Base-by-base conservation (phyloP, 2,888 invertebrate genomes). In the Scrobipalpa costella region DNA sequence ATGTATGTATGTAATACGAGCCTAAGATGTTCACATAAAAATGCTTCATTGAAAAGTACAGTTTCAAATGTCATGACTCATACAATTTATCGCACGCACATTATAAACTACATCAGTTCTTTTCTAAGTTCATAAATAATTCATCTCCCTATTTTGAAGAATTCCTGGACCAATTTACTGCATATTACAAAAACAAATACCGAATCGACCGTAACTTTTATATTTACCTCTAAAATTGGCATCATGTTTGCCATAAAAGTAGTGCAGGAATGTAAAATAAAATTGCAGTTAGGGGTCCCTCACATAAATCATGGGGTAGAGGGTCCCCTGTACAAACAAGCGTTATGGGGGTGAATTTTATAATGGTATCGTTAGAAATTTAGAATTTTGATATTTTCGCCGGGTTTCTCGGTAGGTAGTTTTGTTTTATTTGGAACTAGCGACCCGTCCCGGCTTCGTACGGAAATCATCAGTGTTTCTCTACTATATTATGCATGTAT, bases 191-290 rank as follows among this genome's bases (percentile, higher is more conserved):
- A 59, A 59, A 40, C 34, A 59, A 44, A 59, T 44, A n/a, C 1
- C 19, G 17, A 21, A 7, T 8, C n/a, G 13, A 13, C n/a, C 40
- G 40, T 59, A 59, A 59, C 13, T 13, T 33, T 59, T 44, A 59
- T 59, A 40, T 36, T 55, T 55, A 55, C 55, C 13, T 33, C 55
- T 33, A 55, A 55, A 55, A 55, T 55, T n/a, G 15, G 44, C 58
- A 44, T 44, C 17, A 59, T 59, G 19, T 59, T 59, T 27, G 40
- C 8, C 38, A 21, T 59, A 59, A 59, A 44, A 59, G 27, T 55
- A 59, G 40, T 59, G 19, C 21, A 17, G 58, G 58, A 40, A 36
- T 59, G 11, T 40, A 59, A 59, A 44, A 59, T 59, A 59, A 59
- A 59, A 59, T 59, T 59, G 44, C 58, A n/a, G n/a, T 17, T 44